Conservation (phyloP, 1,140 invertebrate species). For the Episyrphus balteatus region DNA sequence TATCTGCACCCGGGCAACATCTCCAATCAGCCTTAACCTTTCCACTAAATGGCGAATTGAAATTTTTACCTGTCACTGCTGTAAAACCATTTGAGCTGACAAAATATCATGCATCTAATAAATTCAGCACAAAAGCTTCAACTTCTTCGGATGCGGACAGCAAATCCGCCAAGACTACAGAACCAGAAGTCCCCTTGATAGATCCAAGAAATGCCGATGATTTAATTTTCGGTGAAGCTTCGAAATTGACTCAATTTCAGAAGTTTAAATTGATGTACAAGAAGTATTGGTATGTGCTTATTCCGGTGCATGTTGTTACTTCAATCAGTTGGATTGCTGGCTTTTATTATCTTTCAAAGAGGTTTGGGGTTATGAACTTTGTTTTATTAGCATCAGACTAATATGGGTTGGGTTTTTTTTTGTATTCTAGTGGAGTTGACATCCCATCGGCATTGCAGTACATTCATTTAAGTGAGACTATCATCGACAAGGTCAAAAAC, state of each 20-base stretch:
- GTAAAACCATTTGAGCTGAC: no score
- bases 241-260: slow-evolving; percentile 50
- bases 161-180: no score
- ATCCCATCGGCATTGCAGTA: slow-evolving; percentile 64
- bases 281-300: slow-evolving; percentile 88
- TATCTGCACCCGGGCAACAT: no score
- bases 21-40: no score
- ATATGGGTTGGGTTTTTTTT: slow-evolving; percentile 6
- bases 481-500: slow-evolving; percentile 60
- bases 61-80: no score
- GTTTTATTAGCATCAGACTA: background rate
- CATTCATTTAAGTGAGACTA: slow-evolving; percentile 60
- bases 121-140: no score
- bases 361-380: slow-evolving; percentile 46
- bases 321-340: slow-evolving; percentile 72
- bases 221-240: slow-evolving; percentile 24
- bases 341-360: slow-evolving; percentile 78
- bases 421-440: slow-evolving; percentile 69
- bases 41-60: no score
- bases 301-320: slow-evolving; percentile 81
- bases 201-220: no score
- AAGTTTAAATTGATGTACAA: slow-evolving; percentile 84
- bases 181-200: no score
- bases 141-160: no score
- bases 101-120: no score